Conservation (phyloP, 2,888 invertebrate species). For the Patella caerulea region DNA sequence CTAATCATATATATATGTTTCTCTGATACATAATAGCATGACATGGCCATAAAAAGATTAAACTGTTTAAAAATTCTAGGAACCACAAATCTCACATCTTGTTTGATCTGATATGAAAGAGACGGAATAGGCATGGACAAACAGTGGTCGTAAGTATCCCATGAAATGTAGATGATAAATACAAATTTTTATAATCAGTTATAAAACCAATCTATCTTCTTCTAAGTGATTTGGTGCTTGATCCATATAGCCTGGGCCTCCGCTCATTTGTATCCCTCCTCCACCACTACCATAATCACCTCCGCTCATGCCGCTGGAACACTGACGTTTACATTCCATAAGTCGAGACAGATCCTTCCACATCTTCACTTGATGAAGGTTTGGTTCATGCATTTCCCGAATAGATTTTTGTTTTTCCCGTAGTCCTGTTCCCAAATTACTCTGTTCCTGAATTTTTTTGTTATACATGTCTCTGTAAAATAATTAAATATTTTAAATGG, state of each 20-base stretch:
- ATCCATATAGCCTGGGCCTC: conserved; percentile 49
- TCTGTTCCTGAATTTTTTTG: conserved; percentile 77
- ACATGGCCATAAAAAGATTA: too few relatives aligned
- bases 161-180: too few relatives aligned
- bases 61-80: too few relatives aligned
- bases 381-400: conserved; percentile 73
- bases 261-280: conserved; percentile 34
- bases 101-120: too few relatives aligned
- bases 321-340: conserved; percentile 68
- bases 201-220: conserved; percentile 61
- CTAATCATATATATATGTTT: too few relatives aligned
- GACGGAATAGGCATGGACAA: too few relatives aligned
- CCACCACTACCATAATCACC: conserved; percentile 35
- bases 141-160: too few relatives aligned
- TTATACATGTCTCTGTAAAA: conserved; percentile 78
- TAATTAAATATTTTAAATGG: background rate
- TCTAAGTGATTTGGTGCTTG: conserved; percentile 56
- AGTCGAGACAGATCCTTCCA: conserved; percentile 75
- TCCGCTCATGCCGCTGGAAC: background rate
- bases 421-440: conserved; percentile 73
- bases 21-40: too few relatives aligned
- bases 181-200: conserved; percentile 15
- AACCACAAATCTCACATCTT: too few relatives aligned
- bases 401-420: conserved; percentile 73
- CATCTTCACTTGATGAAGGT: conserved; percentile 75